phyloP scores from a whole-genome alignment of 1,140 invertebrate genomes.

The Megalopta genalis region DNA sequence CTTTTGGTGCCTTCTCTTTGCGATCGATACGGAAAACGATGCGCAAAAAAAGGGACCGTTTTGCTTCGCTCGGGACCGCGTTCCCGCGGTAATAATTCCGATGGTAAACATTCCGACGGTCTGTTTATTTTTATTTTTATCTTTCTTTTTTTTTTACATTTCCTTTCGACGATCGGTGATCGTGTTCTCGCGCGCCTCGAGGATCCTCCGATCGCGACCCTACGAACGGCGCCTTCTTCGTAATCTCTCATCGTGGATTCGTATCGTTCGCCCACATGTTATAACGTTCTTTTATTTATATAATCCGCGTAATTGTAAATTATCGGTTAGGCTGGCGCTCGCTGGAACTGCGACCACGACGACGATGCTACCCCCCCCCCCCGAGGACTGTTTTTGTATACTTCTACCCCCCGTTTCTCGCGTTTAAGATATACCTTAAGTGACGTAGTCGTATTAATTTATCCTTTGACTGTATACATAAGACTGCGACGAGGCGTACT shows the following conservation, averaged over 20 bases:
- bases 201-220: too few relatives aligned
- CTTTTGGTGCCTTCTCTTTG: background rate
- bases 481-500: conserved; percentile 43
- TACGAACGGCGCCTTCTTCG: too few relatives aligned
- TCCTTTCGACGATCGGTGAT: too few relatives aligned
- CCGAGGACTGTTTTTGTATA: background rate
- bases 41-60: background rate
- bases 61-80: background rate
- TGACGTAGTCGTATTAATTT: conserved; percentile 32
- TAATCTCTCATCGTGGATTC: background rate
- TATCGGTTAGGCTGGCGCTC: background rate
- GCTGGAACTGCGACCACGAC: background rate
- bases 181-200: too few relatives aligned
- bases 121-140: too few relatives aligned
- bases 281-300: conserved; percentile 21
- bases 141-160: too few relatives aligned
- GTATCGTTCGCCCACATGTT: background rate
- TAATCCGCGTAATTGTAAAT: conserved; percentile 29
- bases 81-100: too few relatives aligned
- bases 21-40: conserved; percentile 2
- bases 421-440: background rate
- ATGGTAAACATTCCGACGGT: too few relatives aligned
- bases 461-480: conserved; percentile 27
- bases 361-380: background rate
- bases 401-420: too few relatives aligned